Evolutionary conservation across 2,113 vertebrate species (phyloP).

Genomic region (Mustela nigripes): DNA sequence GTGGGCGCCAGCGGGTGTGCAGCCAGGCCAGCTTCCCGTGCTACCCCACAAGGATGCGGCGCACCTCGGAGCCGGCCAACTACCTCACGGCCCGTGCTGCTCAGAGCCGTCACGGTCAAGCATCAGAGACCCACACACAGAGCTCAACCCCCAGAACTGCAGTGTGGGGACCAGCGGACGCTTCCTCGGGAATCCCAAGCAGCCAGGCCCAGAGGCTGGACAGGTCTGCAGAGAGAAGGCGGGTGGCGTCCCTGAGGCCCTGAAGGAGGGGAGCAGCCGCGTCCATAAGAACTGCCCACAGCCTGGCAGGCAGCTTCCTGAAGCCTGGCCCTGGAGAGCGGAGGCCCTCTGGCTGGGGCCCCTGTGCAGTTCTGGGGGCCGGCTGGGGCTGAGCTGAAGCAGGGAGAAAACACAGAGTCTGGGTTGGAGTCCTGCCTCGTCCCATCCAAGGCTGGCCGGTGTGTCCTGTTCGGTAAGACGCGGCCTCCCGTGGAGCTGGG

Average conservation of each 20-base stretch:
- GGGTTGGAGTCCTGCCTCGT: background rate
- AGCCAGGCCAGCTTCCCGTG: background rate
- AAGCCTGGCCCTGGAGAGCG: too few relatives aligned
- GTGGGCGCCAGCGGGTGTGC: rapidly evolving
- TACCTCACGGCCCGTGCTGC: background rate
- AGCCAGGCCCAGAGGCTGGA: background rate
- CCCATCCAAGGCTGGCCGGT: rapidly evolving
- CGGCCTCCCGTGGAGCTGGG: background rate
- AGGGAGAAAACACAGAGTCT: background rate
- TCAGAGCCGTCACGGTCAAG: background rate
- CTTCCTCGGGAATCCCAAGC: background rate
- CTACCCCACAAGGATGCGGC: background rate
- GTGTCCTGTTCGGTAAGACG: background rate
- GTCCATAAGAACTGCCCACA: too few relatives aligned
- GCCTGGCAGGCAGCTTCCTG: rapidly evolving
- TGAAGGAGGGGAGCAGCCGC: rapidly evolving
- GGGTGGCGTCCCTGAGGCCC: rapidly evolving
- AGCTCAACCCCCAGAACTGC: background rate
- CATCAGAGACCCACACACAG: background rate
- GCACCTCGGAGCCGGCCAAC: too few relatives aligned
- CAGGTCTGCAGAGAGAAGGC: background rate
- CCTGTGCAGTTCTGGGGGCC: rapidly evolving
- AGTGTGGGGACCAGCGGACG: rapidly evolving
- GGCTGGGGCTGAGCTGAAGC: background rate
- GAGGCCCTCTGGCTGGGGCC: background rate